Evolutionary conservation across 2,797 vertebrate species (phyloP).

Genomic region (Sarcophilus harrisii): DNA sequence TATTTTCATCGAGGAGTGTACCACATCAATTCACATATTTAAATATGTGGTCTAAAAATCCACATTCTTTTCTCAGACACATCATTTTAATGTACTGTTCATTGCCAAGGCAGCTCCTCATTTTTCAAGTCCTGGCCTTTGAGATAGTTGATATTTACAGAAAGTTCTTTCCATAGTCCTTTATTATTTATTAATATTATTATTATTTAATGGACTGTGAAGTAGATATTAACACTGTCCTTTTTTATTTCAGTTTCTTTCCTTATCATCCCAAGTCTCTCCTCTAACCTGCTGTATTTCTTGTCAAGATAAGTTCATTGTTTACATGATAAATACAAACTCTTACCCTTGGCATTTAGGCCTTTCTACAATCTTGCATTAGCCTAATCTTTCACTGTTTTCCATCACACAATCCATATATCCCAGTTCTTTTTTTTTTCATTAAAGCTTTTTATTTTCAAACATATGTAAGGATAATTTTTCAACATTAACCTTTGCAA

Average conservation of each 20-base stretch:
- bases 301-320: too few species aligned
- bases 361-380: neutral
- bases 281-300: too few species aligned
- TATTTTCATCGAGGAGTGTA: neutral
- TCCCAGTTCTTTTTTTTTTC: too few species aligned
- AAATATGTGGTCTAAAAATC: neutral
- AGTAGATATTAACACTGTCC: neutral
- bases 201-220: neutral
- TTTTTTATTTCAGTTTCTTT: neutral
- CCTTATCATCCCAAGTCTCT: neutral
- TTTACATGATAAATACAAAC: neutral
- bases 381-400: neutral
- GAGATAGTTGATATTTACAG: neutral
- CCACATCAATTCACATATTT: neutral
- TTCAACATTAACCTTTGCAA: too few species aligned
- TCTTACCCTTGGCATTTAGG: neutral
- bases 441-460: too few species aligned
- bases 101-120: neutral
- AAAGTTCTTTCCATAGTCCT: neutral
- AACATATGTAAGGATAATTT: too few species aligned
- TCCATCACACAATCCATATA: neutral
- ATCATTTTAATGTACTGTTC: neutral
- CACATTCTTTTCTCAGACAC: neutral
- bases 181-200: too few species aligned
- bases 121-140: neutral